phyloP scores from a whole-genome alignment of 2,113 vertebrate species.

The Tachycineta bicolor region DNA sequence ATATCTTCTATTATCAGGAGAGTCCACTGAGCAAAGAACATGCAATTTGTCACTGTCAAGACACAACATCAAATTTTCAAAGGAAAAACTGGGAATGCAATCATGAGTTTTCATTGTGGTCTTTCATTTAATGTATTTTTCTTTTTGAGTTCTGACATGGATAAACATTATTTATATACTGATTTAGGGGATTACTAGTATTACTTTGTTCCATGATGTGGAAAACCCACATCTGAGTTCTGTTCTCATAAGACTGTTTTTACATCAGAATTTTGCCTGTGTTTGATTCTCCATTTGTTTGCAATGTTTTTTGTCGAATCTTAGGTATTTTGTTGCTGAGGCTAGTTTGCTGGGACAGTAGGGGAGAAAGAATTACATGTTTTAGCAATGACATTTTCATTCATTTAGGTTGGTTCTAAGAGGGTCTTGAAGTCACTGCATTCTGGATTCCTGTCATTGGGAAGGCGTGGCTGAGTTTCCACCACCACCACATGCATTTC shows the following conservation, averaged over 20 bases:
- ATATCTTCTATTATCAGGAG: conserved; percentile 52
- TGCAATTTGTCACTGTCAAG: conserved; percentile 65
- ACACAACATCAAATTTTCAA: conserved; percentile 60
- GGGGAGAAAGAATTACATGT: not conserved
- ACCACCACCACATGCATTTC: not conserved
- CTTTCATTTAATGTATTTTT: conserved; percentile 41
- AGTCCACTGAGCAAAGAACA: conserved; percentile 20
- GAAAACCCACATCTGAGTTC: not conserved
- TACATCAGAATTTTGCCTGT: not conserved
- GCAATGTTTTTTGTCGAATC: not conserved
- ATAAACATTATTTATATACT: not conserved
- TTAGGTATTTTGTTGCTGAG: not conserved
- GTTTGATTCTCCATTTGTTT: not conserved
- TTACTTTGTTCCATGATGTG: not conserved
- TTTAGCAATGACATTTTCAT: not conserved
- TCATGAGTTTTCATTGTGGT: conserved; percentile 11
- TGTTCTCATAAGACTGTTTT: not conserved
- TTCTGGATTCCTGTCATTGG: rapidly evolving
- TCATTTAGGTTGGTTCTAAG: rapidly evolving
- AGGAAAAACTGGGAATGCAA: conserved; percentile 41
- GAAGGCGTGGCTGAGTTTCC: not conserved
- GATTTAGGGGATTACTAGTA: not conserved
- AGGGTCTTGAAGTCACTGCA: not conserved
- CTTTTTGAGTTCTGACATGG: not conserved
- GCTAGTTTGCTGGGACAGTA: rapidly evolving